Evolutionary conservation across 2,888 invertebrate species (phyloP).

Genomic region (Andricus curvator): DNA sequence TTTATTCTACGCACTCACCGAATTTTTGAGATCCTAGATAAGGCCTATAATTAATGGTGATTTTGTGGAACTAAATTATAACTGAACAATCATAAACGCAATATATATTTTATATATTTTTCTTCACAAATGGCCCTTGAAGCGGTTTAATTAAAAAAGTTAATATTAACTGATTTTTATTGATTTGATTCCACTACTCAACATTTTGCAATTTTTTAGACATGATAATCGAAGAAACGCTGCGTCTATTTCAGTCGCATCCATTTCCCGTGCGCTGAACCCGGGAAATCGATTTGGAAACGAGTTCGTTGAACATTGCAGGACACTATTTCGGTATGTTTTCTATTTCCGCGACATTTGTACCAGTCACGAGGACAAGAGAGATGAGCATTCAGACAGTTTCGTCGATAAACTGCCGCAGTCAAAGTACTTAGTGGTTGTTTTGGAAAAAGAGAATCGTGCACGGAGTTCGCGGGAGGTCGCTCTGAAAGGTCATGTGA

Average conservation of each 20-base stretch:
- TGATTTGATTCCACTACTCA: no score
- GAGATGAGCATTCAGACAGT: constrained; percentile 25
- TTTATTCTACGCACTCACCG: no score
- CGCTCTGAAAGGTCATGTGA: constrained; percentile 16
- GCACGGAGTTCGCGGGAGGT: constrained; percentile 15
- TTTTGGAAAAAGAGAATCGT: constrained; percentile 40
- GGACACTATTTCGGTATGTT: constrained; percentile 4
- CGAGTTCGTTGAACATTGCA: not conserved
- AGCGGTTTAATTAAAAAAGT: no score
- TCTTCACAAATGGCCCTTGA: no score
- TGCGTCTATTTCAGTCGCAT: not conserved
- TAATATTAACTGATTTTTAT: no score
- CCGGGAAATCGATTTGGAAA: constrained; percentile 5
- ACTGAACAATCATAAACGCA: no score
- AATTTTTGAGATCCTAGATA: no score
- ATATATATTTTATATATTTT: no score
- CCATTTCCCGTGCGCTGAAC: not conserved
- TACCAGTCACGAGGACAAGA: constrained; percentile 25
- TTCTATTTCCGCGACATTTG: constrained; percentile 20
- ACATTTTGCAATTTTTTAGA: no score
- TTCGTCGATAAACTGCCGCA: constrained; percentile 12
- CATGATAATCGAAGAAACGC: not conserved
- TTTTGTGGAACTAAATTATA: no score
- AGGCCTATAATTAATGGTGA: no score
- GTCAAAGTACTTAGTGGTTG: constrained; percentile 1